Evolutionary conservation across 2,797 vertebrate species (phyloP), one percentile per base, ranked within the genome.

Genomic region (Leucoraja ocellata): DNA sequence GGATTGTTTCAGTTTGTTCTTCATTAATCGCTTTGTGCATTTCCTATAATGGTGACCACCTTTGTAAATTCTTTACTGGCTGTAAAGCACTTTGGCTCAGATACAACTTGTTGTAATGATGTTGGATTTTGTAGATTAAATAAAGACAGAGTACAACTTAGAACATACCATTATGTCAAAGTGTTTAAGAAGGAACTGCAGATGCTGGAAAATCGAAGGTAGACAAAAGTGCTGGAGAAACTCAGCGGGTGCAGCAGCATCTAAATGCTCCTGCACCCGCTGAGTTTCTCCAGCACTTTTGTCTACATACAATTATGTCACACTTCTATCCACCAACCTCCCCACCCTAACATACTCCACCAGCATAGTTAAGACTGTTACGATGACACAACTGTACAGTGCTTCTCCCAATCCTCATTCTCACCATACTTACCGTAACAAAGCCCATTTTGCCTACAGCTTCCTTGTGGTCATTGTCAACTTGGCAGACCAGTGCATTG

Each of bases 391-490:
- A 68, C 32, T n/a, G 13, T 6, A n/a, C 0, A 13, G 10, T n/a
- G 54, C 11, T 83, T 25, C 25, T 46, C 46, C 81, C 46, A 63
- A 61, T 63, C 13, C 5, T 65, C 14, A 88, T 16, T 28, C 25
- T 54, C 65, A 91, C 68, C 5, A 28, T 93, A 95, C 96, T 93
- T 94, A 99, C 99, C 98, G 98, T 98, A 7, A 99, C 99, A 65
- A 99, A 99, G 63, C 99, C 99, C 99, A 99, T 99, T 97, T 98
- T 99, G 79, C 99, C 99, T 94, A 99, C 98, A 0, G 98, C 98
- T 94, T 99, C 98, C 94, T 99, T 99, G 95, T 99, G 99, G 94
- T 99, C 98, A 0, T 99, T 99, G 97, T 99, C 98, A 95, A 99
- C 98, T 96, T 99, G 99, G 95, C 99, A 99, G 94, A 99, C 99